A percentile compares a stretch with the other conserved stretches of the same genome.
Conservation (phyloP, 30 jellyfish, hydroid and myxozoan genomes). For the Morbakka virulenta region DNA sequence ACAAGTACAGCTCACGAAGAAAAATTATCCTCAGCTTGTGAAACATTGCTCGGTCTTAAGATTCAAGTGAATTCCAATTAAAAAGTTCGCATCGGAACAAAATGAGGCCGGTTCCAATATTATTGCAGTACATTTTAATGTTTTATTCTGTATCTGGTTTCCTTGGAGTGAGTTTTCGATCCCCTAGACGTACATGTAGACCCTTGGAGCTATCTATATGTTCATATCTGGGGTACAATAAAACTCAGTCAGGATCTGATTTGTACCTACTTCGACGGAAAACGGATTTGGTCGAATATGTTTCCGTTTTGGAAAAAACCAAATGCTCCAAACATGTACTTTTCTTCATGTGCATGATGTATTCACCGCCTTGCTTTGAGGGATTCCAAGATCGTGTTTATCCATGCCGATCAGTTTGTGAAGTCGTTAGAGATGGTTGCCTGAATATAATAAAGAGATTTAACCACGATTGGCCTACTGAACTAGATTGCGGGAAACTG, state of each 20-base stretch:
- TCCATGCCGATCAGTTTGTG: conserved; percentile 79
- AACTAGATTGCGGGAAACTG: conserved; percentile 56
- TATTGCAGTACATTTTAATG: too few relatives aligned
- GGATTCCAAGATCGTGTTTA: conserved; percentile 51
- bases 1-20: too few relatives aligned
- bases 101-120: too few relatives aligned
- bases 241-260: conserved; percentile 44
- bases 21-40: too few relatives aligned
- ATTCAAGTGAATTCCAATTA: too few relatives aligned
- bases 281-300: conserved; percentile 38
- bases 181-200: conserved; percentile 35
- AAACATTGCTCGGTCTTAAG: too few relatives aligned
- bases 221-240: conserved; percentile 74
- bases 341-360: conserved; percentile 72
- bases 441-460: conserved; percentile 18
- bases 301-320: conserved; percentile 39
- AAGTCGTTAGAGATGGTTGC: conserved; percentile 51
- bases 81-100: too few relatives aligned
- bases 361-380: conserved; percentile 75
- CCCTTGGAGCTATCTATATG: conserved; percentile 56
- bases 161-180: too few relatives aligned
- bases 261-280: conserved; percentile 24
- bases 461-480: conserved; percentile 64
- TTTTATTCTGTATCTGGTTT: too few relatives aligned
- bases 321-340: conserved; percentile 59